Evolutionary conservation across 2,113 vertebrate genomes (phyloP), one percentile per base, ranked within the genome.

Genomic region (Anguilla japonica): DNA sequence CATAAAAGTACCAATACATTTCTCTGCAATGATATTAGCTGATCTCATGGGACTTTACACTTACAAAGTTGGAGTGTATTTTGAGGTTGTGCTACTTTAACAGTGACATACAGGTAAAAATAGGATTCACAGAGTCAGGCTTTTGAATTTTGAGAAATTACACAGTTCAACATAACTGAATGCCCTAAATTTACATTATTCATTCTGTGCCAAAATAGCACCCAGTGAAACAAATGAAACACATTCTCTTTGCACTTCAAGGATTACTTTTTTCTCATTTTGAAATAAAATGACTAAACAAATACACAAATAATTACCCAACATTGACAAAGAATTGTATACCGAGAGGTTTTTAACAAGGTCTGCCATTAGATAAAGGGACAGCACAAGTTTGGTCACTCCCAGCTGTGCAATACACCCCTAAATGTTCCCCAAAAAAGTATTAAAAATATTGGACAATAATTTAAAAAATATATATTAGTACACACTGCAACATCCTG

Each of bases 221-320:
- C 46, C 46, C 34, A 50, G 57, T 15, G 22, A 46, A 22, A 82
- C 41, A 81, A 86, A 87, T 80, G 67, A 22, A 34, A 88, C 92
- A 90, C 90, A 84, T 81, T 81, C 26, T 81, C 60, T 63, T 63
- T 63, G 60, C 20, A 63, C 60, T 63, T 63, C 14, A 63, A 63
- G 60, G 15, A 63, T 16, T 16, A 63, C 60, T 18, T 63, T 63
- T 63, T 20, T 5, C 20, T 8, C 9, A n/a, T n/a, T 71, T 22
- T n/a, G 16, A 5, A 22, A 79, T 9, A 8, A 79, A 20, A 79
- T 40, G 34, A 15, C 78, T 40, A 40, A 79, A 79, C 71, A 75
- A 75, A 75, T 15, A n/a, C 8, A 79, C 34, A 40, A 71, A 8
- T 22, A 71, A 26, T 71, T n/a, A n/a, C 6, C 20, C 7, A 8